phyloP scores from a whole-genome alignment of 1,140 invertebrate genomes.

The Brachionus angularis region DNA sequence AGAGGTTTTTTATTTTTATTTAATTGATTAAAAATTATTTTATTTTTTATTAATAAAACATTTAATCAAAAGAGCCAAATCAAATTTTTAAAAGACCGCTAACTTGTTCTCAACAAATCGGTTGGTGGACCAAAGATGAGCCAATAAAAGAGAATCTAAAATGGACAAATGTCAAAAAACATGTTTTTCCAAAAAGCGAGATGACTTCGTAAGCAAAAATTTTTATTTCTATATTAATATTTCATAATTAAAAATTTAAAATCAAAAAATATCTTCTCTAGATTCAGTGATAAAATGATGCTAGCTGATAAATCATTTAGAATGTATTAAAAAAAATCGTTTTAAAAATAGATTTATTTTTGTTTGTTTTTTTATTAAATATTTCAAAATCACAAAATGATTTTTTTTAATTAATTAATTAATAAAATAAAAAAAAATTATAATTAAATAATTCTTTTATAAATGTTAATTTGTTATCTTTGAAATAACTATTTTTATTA shows the following conservation, averaged over 20 bases:
- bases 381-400: neutral
- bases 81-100: conserved; percentile 17
- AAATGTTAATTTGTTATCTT: neutral
- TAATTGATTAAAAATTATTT: neutral
- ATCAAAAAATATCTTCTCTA: neutral
- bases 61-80: conserved; percentile 28
- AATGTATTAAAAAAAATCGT: neutral
- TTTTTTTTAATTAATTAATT: conserved; percentile 9
- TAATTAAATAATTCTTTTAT: neutral
- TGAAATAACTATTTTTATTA: too few relatives aligned
- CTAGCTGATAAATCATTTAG: conserved; percentile 36
- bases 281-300: conserved; percentile 32
- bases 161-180: conserved; percentile 17
- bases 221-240: neutral
- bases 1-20: neutral
- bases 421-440: neutral
- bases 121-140: conserved; percentile 42
- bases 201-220: conserved; percentile 29
- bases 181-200: conserved; percentile 34
- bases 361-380: neutral
- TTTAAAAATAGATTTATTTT: neutral
- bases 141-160: conserved; percentile 20
- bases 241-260: neutral
- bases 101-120: conserved; percentile 21
- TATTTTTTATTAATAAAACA: neutral